Evolutionary conservation across 2,113 vertebrate genomes (phyloP), one percentile per base, ranked within the genome.

Genomic region (Rattus rattus): DNA sequence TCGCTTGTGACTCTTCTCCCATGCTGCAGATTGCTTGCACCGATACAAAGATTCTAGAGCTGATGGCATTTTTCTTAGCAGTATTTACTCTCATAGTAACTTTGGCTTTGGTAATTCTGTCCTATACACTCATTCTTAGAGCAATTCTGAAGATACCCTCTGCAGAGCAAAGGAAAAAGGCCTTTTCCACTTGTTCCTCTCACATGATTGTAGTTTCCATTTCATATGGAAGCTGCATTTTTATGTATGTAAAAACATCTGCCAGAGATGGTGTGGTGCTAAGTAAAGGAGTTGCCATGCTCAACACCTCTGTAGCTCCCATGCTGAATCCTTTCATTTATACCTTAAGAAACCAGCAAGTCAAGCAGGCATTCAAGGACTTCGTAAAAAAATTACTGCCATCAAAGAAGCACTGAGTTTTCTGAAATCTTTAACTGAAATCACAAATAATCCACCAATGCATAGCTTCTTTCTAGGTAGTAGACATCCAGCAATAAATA

Each of bases 281-380:
- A 4, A 95, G 26, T 4, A 96, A 97, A 56, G 72, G 92, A 1
- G 52, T 97, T 67, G 94, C 76, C 1, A 80, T 97, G 33, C 94
- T 97, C 54, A 88, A 91, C 83, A 85, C 90, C 13, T 97, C 94
- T 36, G 70, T 96, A 43, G 92, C 86, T 17, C 89, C 95, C 4
- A 63, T 94, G 91, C 36, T 97, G 81, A 96, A 96, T 43, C 91
- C 94, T 49, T 92, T 97, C 22, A 96, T 95, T 84, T 96, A 95
- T 12, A 54, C 92, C 6, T 20, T 97, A 67, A 97, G 95, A 36
- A 97, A 97, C 47, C 22, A 97, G 30, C 90, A 97, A 70, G 90
- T 96, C 39, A 96, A 95, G 59, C 36, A 96, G 5, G 84, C 84
- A 11, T 87, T 97, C 93, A 87, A 93, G 61, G 88, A 93, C 7